These are phyloP conservation scores for Chrysochloris asiatica DNA, from an alignment of 2,113 vertebrate species.

Conservation along the genomic window DNA sequence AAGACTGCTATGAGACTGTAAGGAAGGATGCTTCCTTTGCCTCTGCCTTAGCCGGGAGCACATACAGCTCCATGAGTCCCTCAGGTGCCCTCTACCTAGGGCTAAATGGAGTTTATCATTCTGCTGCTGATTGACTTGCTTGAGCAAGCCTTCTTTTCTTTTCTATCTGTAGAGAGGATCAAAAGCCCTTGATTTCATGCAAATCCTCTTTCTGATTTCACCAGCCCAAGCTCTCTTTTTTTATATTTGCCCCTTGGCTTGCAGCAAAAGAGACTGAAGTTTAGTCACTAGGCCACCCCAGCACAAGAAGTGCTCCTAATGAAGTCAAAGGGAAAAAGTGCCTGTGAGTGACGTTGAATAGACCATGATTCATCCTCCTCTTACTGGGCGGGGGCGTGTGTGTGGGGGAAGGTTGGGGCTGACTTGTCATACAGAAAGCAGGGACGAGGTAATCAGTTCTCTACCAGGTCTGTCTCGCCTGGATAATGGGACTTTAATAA, in stretches of 20 bases:
- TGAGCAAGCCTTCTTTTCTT: constrained; percentile 40
- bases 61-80: background rate
- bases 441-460: constrained; percentile 74
- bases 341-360: constrained; percentile 29
- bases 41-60: background rate
- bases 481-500: constrained; percentile 83
- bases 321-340: background rate
- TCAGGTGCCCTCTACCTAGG: background rate
- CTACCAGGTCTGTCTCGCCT: constrained; percentile 75
- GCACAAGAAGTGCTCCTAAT: constrained; percentile 28
- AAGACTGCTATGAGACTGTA: too few relatives aligned
- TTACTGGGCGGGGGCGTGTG: background rate
- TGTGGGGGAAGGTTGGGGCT: constrained; percentile 53
- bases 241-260: constrained; percentile 13
- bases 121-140: background rate
- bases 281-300: constrained; percentile 19
- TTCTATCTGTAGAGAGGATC: background rate
- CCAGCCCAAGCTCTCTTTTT: constrained; percentile 51
- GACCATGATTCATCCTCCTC: constrained; percentile 67
- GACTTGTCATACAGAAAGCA: constrained; percentile 72
- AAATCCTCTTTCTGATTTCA: constrained; percentile 46
- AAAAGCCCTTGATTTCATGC: constrained; percentile 39
- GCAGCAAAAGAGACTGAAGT: background rate
- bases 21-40: background rate
- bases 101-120: background rate